Base-by-base conservation (phyloP, 2,113 vertebrate genomes). In the Microcebus jonahi region DNA sequence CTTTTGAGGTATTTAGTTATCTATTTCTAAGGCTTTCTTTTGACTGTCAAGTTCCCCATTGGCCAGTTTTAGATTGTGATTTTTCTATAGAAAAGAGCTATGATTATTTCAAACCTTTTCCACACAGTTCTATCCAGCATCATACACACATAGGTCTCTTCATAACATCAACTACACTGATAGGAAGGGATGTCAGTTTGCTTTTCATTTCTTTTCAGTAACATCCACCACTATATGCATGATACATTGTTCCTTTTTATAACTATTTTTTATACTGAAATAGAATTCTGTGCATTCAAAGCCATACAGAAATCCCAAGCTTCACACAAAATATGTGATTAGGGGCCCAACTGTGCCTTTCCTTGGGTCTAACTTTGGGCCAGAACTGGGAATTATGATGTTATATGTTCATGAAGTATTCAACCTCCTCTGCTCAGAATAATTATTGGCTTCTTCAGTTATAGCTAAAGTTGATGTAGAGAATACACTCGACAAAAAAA, bases 231-330 rank as follows among this genome's bases (percentile, higher is more conserved):
- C 55, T n/a, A 18, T 70, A 68, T 53, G 23, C n/a, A 75, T 80
- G 53, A 63, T 31, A 83, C 18, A 53, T 77, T 80, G 13, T 57
- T 79, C 31, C 63, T 59, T 90, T 96, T 89, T 68, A 80, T 76
- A 91, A 68, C 36, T 59, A 45, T 55, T 50, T 96, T 95, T 90
- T 36, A 90, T 65, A 48, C 80, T 39, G 73, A 88, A 87, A 88
- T 21, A 88, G 29, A 93, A 70, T 87, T 84, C 39, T 76, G 39
- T 42, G 86, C 36, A 50, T 84, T 96, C 84, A 83, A 90, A 97
- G 45, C 57, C 92, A 68, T 92, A 95, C 76, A 80, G 76, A 31
- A 92, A 94, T 93, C 53, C 83, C 36, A 39, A 93, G n/a, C 68
- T 27, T 93, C 61, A 89, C 21, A 31, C 11, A 80, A 80, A 82